Conservation (phyloP, 2,888 invertebrate species). For the Meiosimyza decipiens region DNA sequence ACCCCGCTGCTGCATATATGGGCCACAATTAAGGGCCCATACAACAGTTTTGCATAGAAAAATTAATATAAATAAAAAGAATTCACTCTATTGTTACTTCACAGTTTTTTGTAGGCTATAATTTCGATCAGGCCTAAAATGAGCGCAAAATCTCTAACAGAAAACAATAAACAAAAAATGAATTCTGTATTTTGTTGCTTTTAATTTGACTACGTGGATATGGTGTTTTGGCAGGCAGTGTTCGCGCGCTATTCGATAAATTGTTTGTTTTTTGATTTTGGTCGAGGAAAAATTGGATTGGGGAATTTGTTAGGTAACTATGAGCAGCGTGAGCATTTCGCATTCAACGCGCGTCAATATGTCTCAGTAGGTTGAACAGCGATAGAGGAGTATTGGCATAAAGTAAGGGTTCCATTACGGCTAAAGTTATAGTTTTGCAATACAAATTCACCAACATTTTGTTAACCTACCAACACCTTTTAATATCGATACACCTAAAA, state of each 20-base stretch:
- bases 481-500: not conserved
- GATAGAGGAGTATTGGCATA: not conserved
- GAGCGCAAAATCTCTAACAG: conserved; percentile 5
- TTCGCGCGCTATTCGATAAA: too few species aligned
- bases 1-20: conserved; percentile 8
- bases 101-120: not conserved
- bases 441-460: too few species aligned
- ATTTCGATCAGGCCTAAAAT: conserved; percentile 29
- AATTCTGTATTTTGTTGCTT: not conserved
- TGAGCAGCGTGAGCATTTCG: too few species aligned
- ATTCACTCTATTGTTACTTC: not conserved
- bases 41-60: not conserved
- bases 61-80: not conserved
- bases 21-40: not conserved
- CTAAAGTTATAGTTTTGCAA: too few species aligned
- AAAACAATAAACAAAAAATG: not conserved
- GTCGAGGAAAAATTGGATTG: too few species aligned
- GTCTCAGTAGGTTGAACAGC: not conserved
- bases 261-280: too few species aligned
- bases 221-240: not conserved
- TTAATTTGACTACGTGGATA: not conserved
- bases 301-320: too few species aligned
- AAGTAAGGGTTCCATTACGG: not conserved
- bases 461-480: not conserved
- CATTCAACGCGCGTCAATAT: not conserved